These are phyloP conservation scores for Melipona beecheii DNA, from an alignment of 2,888 invertebrate species.

Conservation along the genomic window DNA sequence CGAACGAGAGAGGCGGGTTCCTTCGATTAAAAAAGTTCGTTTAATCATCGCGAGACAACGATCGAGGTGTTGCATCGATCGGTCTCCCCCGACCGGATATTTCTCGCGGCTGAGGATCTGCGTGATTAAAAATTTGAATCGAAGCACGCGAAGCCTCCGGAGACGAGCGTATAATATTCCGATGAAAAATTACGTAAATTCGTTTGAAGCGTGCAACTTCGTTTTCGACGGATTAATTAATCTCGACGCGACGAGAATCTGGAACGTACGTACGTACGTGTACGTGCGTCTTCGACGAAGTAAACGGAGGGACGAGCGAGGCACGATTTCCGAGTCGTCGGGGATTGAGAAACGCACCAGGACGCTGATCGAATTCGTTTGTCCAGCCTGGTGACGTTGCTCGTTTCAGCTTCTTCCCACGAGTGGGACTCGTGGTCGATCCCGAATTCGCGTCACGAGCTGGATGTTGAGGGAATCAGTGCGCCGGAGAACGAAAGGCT, in stretches of 20 bases:
- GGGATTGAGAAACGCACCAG: conserved; percentile 6
- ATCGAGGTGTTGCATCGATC: background rate
- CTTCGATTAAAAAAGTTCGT: conserved; percentile 18
- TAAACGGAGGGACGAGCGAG: background rate
- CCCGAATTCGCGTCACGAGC: conserved; percentile 67
- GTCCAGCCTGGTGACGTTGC: conserved; percentile 12
- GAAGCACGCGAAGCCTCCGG: no score
- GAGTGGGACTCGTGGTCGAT: conserved; percentile 7
- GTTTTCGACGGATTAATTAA: background rate
- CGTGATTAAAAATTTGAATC: background rate
- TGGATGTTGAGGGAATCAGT: conserved; percentile 69
- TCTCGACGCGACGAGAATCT: background rate
- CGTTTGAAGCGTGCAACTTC: background rate
- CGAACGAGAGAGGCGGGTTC: background rate
- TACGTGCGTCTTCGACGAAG: background rate
- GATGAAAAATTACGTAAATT: no score
- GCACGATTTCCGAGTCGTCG: background rate
- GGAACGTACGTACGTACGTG: background rate
- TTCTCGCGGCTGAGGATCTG: background rate
- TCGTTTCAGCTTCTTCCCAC: conserved; percentile 6
- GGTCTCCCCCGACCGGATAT: background rate
- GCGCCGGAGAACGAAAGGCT: conserved; percentile 58
- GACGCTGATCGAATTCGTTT: conserved; percentile 35
- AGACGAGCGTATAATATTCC: no score
- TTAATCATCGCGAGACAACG: conserved; percentile 15